Evolutionary conservation across 2,797 vertebrate species (phyloP).

Genomic region (Diplodus puntazzo): DNA sequence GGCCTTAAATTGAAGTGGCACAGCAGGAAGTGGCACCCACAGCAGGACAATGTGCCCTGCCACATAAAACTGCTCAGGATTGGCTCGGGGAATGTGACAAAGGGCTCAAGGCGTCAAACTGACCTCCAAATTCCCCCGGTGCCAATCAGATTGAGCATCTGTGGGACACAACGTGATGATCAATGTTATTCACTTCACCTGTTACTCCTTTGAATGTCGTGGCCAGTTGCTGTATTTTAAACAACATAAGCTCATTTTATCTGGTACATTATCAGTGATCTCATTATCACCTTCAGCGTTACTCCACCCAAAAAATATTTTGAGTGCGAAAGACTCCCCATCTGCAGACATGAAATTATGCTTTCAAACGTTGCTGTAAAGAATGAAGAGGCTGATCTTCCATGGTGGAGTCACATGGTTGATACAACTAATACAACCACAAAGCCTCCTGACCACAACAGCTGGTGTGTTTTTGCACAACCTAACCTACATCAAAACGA

Average conservation of each 20-base stretch:
- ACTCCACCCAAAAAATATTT: conserved; percentile 5
- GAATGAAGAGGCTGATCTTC: neutral
- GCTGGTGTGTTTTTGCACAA: neutral
- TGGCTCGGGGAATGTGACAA: too few relatives aligned
- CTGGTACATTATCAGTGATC: neutral
- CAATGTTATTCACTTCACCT: too few relatives aligned
- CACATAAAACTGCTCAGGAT: too few relatives aligned
- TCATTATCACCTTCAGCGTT: conserved; percentile 5
- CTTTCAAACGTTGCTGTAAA: neutral
- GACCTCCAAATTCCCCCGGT: too few relatives aligned
- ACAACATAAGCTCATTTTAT: neutral
- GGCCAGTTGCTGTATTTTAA: neutral
- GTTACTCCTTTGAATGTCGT: too few relatives aligned
- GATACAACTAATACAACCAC: neutral
- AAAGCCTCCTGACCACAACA: conserved; percentile 9
- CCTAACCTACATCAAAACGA: neutral
- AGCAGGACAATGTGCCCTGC: too few relatives aligned
- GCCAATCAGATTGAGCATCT: too few relatives aligned
- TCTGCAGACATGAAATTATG: neutral
- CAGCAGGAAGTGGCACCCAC: neutral
- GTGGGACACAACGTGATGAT: too few relatives aligned
- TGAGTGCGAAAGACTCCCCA: neutral
- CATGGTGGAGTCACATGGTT: neutral
- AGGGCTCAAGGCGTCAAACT: too few relatives aligned
- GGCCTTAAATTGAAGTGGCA: neutral